These are phyloP conservation scores for Regulus satrapa DNA, from an alignment of 2,113 vertebrate genomes.

Conservation along the genomic window DNA sequence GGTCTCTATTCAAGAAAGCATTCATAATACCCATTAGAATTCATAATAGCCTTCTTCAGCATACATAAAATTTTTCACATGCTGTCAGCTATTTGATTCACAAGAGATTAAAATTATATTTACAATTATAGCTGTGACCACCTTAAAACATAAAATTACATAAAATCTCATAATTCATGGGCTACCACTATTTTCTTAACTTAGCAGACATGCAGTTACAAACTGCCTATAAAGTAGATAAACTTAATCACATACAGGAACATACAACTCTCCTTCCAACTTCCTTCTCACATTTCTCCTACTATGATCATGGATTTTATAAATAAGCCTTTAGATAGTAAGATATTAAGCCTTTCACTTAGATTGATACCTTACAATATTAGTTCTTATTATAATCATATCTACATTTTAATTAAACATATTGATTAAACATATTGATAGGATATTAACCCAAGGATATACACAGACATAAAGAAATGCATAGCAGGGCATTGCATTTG, in stretches of 20 bases:
- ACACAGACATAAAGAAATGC: neutral
- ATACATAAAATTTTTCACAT: neutral
- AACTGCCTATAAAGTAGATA: neutral
- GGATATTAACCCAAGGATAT: neutral
- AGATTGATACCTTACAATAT: neutral
- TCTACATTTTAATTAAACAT: neutral
- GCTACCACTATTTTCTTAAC: neutral
- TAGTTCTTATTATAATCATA: neutral
- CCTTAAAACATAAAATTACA: neutral
- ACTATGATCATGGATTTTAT: neutral
- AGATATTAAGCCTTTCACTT: neutral
- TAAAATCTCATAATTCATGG: neutral
- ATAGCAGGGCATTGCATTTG: neutral
- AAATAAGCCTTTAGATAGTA: neutral
- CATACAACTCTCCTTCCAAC: neutral
- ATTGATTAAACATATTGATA: neutral
- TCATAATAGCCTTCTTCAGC: neutral
- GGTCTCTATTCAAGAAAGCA: neutral
- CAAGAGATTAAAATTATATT: neutral
- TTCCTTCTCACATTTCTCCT: neutral
- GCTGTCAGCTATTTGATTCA: neutral
- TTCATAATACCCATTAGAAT: neutral
- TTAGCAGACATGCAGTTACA: neutral
- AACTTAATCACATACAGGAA: neutral
- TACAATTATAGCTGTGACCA: neutral